Percentiles rank a stretch among this genome's conserved stretches.
Conservation (phyloP, 2,113 vertebrate genomes). For the Pseudorectes ferrugineus region DNA sequence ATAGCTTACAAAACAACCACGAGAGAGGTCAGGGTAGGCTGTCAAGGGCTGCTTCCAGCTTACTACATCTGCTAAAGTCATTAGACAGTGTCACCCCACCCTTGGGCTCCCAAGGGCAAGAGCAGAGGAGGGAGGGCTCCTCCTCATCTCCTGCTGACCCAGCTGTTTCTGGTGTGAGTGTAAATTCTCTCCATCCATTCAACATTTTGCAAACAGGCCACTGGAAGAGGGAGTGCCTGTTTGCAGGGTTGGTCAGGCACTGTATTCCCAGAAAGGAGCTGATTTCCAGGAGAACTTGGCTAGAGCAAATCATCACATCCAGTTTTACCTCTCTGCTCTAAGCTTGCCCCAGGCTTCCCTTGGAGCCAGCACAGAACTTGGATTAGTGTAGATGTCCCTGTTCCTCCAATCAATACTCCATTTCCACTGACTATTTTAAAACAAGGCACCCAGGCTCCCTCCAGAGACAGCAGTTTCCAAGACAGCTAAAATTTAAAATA, state of each 20-base stretch:
- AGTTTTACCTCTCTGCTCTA: neutral
- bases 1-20: neutral
- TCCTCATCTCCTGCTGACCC: conserved; percentile 20
- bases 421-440: neutral
- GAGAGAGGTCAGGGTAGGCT: neutral
- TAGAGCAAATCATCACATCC: neutral
- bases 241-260: neutral
- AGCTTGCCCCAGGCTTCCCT: neutral
- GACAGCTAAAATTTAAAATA: neutral
- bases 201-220: conserved; percentile 1
- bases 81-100: conserved; percentile 28
- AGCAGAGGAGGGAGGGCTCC: conserved; percentile 5
- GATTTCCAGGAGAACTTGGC: neutral
- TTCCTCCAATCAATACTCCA: neutral
- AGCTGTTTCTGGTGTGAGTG: neutral
- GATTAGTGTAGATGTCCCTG: neutral
- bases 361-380: neutral
- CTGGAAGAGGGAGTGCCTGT: conserved; percentile 11
- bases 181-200: neutral
- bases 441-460: neutral
- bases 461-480: neutral
- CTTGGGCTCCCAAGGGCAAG: neutral
- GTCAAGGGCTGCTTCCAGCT: neutral
- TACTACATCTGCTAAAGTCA: conserved; percentile 28
- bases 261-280: neutral